Percentiles rank a stretch among this genome's conserved stretches.
phyloP scores from a whole-genome alignment of 2,797 vertebrate species.

The Nyctalus aviator region DNA sequence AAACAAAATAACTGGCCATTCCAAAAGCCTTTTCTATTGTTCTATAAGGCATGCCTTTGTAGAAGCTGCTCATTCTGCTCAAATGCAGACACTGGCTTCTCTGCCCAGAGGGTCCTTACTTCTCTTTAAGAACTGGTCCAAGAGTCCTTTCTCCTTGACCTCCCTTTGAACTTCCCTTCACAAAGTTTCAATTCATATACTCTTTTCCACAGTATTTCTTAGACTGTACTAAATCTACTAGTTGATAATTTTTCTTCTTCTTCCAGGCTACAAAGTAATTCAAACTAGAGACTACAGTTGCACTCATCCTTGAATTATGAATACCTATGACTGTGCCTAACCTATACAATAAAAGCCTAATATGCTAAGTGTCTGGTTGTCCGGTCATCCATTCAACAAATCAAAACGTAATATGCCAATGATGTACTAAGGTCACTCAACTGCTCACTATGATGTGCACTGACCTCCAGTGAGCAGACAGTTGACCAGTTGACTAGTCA shows the following conservation, averaged over 20 bases:
- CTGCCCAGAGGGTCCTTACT: not conserved
- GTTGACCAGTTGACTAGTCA: too few species aligned
- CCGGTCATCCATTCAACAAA: too few species aligned
- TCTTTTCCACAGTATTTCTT: not conserved
- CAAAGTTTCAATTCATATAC: not conserved
- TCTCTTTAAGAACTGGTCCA: not conserved
- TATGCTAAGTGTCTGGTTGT: too few species aligned
- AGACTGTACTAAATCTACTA: not conserved
- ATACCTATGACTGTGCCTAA: not conserved
- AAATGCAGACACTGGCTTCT: not conserved
- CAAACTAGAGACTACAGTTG: not conserved
- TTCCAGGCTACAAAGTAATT: slow-evolving; percentile 3
- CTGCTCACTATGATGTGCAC: too few species aligned
- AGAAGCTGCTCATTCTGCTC: not conserved
- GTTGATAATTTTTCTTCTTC: not conserved
- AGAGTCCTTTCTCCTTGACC: not conserved
- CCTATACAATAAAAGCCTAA: too few species aligned
- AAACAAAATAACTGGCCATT: not conserved
- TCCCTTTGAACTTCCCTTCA: not conserved
- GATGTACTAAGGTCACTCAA: too few species aligned
- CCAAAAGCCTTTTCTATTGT: not conserved
- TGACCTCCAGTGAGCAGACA: too few species aligned
- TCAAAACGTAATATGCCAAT: too few species aligned
- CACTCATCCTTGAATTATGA: not conserved
- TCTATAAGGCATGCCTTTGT: not conserved